Evolutionary conservation across 1,140 invertebrate genomes (phyloP).

Genomic region (Rhynchophorus ferrugineus): DNA sequence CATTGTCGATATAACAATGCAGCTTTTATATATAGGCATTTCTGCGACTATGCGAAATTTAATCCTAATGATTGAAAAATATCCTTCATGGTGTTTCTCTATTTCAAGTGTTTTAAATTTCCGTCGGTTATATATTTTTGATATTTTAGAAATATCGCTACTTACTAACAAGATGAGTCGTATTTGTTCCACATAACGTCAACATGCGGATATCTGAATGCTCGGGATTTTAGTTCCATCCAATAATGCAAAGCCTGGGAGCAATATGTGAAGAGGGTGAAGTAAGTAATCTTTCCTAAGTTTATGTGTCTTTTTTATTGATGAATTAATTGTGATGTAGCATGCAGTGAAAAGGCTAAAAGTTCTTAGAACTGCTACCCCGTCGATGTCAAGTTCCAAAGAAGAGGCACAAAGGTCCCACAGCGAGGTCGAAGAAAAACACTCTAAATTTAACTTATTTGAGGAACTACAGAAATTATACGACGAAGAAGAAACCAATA

Average conservation of each 20-base stretch:
- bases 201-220: slow-evolving; percentile 40
- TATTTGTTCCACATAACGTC: too few species aligned
- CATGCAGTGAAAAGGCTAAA: slow-evolving; percentile 38
- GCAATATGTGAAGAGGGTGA: slow-evolving; percentile 55
- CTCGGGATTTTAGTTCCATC: slow-evolving; percentile 39
- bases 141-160: too few species aligned
- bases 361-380: slow-evolving; percentile 32
- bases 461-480: slow-evolving; percentile 34
- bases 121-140: too few species aligned
- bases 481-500: slow-evolving; percentile 29
- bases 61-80: too few species aligned
- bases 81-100: too few species aligned
- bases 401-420: slow-evolving; percentile 25
- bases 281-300: slow-evolving; percentile 39
- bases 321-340: slow-evolving; percentile 18
- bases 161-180: too few species aligned
- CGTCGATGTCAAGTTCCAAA: slow-evolving; percentile 31
- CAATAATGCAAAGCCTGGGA: slow-evolving; percentile 55
- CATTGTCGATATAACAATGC: too few species aligned
- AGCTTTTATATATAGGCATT: too few species aligned
- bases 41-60: too few species aligned
- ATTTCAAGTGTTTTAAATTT: too few species aligned
- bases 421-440: slow-evolving; percentile 11
- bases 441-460: slow-evolving; percentile 28
- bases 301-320: background rate